Evolutionary conservation across 1,140 invertebrate genomes (phyloP), one percentile per base, ranked within the genome.

Genomic region (Saccostrea echinata): DNA sequence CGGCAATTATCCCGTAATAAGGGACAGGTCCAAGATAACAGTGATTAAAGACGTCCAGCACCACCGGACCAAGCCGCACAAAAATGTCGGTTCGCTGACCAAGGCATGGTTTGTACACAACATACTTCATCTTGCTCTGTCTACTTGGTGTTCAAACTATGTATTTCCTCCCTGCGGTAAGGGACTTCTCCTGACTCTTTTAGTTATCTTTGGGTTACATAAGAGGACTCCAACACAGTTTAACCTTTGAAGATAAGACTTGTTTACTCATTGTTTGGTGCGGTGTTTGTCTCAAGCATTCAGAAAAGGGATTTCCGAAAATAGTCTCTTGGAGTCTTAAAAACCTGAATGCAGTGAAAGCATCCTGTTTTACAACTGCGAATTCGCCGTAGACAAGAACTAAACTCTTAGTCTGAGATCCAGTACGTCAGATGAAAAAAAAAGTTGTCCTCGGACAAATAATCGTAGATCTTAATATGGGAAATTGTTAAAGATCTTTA

Each of bases 201-300:
- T 30, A 16, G 30, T 76, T 76, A 76, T 76, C 68, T 33, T 12
- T 30, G 68, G 16, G 68, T 76, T 76, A 76, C 68, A 76, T 76
- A 76, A 76, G 68, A 76, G 27, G 68, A 76, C 68, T 76, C 68
- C 27, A 76, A 33, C 68, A 76, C 27, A 76, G 68, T 76, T 76
- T 76, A 76, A 76, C 68, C 68, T 76, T 76, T 76, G 68, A 76
- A 76, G 68, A 76, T 76, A 76, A 76, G 68, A 18, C 24, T 76
- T 76, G 68, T 76, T 76, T 76, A 76, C 27, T 76, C 68, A 76
- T 16, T 76, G 68, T 76, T 76, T 76, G 68, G 68, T 76, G 68
- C 68, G 68, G 24, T 76, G 68, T 76, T 76, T 76, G 68, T 76
- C 68, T 76, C 68, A 3, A 76, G 68, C 68, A 76, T 30, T 16